phyloP scores from a whole-genome alignment of 2,888 invertebrate genomes.

The Celastrina argiolus region DNA sequence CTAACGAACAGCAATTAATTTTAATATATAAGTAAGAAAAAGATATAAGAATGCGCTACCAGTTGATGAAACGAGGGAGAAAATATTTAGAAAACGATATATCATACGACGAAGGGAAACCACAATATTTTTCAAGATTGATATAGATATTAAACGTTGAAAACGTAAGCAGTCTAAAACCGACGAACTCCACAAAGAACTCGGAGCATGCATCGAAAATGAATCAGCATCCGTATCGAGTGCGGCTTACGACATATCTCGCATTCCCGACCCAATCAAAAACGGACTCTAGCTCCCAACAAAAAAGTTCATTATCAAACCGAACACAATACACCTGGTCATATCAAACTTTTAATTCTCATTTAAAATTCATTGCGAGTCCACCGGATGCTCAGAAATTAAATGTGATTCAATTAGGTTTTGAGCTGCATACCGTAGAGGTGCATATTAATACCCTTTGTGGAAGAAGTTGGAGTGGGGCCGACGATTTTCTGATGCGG shows the following conservation, averaged over 20 bases:
- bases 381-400: constrained; percentile 46
- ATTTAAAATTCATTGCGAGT: constrained; percentile 55
- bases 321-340: constrained; percentile 47
- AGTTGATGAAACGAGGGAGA: background rate
- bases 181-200: constrained; percentile 73
- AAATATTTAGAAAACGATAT: constrained; percentile 27
- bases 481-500: constrained; percentile 49
- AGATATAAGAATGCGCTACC: no score
- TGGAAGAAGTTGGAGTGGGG: constrained; percentile 14
- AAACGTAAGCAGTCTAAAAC: constrained; percentile 71
- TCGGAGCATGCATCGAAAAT: constrained; percentile 75
- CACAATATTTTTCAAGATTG: constrained; percentile 49
- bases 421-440: constrained; percentile 31
- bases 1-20: no score
- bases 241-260: constrained; percentile 67
- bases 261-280: constrained; percentile 45
- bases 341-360: constrained; percentile 47
- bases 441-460: constrained; percentile 33
- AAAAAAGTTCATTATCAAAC: constrained; percentile 49
- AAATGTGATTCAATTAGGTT: constrained; percentile 45
- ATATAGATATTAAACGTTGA: constrained; percentile 73
- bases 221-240: constrained; percentile 74
- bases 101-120: constrained; percentile 28
- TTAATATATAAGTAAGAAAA: no score
- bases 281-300: constrained; percentile 46